These are phyloP conservation scores for Drosophila atripex DNA, from an alignment of 2,888 invertebrate genomes.

Conservation along the genomic window DNA sequence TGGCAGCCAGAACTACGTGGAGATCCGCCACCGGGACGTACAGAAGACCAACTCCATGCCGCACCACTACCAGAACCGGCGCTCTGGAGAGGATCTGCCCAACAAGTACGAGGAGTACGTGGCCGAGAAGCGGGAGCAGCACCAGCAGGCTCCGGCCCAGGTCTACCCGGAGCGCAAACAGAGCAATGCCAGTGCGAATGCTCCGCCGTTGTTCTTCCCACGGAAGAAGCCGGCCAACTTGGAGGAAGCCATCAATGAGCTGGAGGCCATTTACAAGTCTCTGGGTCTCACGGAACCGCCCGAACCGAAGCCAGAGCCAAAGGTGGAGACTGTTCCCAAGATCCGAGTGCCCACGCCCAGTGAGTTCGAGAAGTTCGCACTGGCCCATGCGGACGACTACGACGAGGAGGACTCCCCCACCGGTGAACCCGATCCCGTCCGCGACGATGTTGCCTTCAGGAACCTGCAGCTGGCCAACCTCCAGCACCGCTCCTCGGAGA, in stretches of 20 bases:
- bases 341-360: constrained; percentile 77
- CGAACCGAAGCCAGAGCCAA: constrained; percentile 9
- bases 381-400: constrained; percentile 86
- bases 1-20: constrained; percentile 74
- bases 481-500: constrained; percentile 89
- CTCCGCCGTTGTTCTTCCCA: constrained; percentile 72
- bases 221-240: constrained; percentile 89
- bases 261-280: constrained; percentile 96
- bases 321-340: constrained; percentile 42
- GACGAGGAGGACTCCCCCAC: constrained; percentile 85
- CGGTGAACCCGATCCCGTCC: constrained; percentile 92
- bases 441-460: constrained; percentile 93
- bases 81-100: constrained; percentile 75
- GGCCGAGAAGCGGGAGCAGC: constrained; percentile 79
- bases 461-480: constrained; percentile 91
- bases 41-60: constrained; percentile 83
- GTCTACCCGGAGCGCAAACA: constrained; percentile 79
- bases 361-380: constrained; percentile 82
- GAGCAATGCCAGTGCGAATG: constrained; percentile 24
- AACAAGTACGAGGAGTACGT: constrained; percentile 84
- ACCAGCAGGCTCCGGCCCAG: constrained; percentile 72
- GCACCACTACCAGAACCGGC: constrained; percentile 78
- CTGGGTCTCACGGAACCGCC: constrained; percentile 89
- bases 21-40: constrained; percentile 77
- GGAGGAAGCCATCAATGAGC: constrained; percentile 94